Conservation (phyloP, 2,113 vertebrate genomes). For the Vicugna pacos region DNA sequence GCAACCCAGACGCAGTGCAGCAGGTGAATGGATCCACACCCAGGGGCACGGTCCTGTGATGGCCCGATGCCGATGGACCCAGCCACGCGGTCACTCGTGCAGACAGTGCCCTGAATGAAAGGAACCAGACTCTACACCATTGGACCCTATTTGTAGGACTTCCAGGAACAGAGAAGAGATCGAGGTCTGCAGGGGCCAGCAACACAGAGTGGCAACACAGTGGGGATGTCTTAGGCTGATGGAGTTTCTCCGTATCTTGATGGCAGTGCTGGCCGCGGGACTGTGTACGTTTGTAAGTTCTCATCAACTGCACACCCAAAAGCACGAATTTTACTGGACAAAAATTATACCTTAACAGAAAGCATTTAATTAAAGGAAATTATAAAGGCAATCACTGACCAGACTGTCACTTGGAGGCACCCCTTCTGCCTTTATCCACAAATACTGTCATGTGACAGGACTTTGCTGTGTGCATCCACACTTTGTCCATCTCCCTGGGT, state of each 20-base stretch:
- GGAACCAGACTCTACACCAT: accelerated
- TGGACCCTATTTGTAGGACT: background rate
- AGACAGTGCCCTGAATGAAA: background rate
- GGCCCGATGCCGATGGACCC: too few species aligned
- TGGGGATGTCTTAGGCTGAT: too few species aligned
- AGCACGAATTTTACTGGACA: background rate
- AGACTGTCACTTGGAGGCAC: background rate
- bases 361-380: background rate
- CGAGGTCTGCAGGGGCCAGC: background rate
- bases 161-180: background rate
- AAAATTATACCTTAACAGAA: background rate
- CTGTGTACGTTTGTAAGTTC: background rate
- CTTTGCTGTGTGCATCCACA: too few species aligned
- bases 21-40: background rate
- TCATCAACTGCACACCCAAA: background rate
- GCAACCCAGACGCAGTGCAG: accelerated
- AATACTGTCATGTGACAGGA: background rate
- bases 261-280: accelerated
- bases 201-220: accelerated
- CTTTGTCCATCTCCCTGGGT: too few species aligned
- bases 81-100: accelerated
- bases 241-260: too few species aligned
- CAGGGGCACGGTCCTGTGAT: accelerated
- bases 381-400: background rate
- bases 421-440: background rate